A percentile compares a stretch with the other conserved stretches of the same genome.
Conservation (phyloP, 2,888 invertebrate genomes). For the Aleiodes testaceus region DNA sequence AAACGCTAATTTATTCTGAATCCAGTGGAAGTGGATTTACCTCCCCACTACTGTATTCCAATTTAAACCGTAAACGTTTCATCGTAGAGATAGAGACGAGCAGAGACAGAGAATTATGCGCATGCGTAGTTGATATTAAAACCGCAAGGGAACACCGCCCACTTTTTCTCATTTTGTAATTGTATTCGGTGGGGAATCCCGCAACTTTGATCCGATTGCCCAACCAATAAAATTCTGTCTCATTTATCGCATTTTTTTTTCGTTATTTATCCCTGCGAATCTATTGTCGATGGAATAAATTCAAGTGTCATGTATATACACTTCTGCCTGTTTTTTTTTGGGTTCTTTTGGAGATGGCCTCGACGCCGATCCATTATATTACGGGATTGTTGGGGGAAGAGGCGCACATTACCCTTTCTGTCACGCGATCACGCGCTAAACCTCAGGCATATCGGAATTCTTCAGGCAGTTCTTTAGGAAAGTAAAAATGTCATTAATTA, state of each 20-base stretch:
- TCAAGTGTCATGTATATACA: neutral
- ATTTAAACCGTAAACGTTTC: slow-evolving; percentile 26
- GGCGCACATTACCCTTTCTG: slow-evolving; percentile 60
- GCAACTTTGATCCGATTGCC: slow-evolving; percentile 11
- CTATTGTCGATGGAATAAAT: slow-evolving; percentile 12
- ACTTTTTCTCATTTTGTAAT: slow-evolving; percentile 13
- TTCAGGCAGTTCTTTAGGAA: slow-evolving; percentile 18
- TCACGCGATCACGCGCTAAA: slow-evolving; percentile 63
- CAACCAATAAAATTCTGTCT: slow-evolving; percentile 18
- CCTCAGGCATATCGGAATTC: slow-evolving; percentile 1
- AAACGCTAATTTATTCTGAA: slow-evolving; percentile 44
- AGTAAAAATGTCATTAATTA: too few species aligned
- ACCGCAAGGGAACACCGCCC: slow-evolving; percentile 5
- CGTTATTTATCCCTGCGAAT: neutral
- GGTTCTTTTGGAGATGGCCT: slow-evolving; percentile 13
- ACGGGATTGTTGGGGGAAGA: slow-evolving; percentile 57
- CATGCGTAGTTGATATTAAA: slow-evolving; percentile 3
- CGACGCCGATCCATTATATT: slow-evolving; percentile 63
- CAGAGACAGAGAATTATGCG: neutral
- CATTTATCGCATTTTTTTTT: neutral
- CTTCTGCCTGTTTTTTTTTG: slow-evolving; percentile 19
- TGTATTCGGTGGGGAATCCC: slow-evolving; percentile 8
- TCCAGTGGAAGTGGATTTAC: slow-evolving; percentile 23
- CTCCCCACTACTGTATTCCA: neutral
- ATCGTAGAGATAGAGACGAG: too few species aligned